Conservation (phyloP, 2,888 invertebrate genomes). For the Euspilapteryx auroguttella region DNA sequence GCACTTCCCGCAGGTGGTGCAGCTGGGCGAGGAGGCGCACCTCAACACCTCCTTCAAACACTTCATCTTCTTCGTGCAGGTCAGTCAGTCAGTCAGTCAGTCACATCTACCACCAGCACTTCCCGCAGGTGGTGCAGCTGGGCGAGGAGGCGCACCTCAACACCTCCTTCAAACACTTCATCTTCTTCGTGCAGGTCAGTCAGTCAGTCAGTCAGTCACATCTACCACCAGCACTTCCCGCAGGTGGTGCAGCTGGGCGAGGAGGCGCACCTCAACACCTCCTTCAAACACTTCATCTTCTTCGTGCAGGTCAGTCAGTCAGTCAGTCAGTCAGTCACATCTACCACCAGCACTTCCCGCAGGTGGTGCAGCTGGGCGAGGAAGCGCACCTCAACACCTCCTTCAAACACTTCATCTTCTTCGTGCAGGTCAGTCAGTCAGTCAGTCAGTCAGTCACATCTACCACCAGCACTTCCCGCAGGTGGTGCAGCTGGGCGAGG, state of each 20-base stretch:
- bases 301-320: conserved; percentile 84
- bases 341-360: conserved; percentile 98
- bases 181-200: conserved; percentile 88
- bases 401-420: conserved; percentile 99
- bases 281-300: conserved; percentile 99
- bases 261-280: conserved; percentile 98
- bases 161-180: conserved; percentile 99
- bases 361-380: conserved; percentile 62
- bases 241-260: conserved; percentile 97
- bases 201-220: no score
- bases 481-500: conserved; percentile 51
- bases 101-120: conserved; percentile 99
- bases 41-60: conserved; percentile 99
- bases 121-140: conserved; percentile 94
- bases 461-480: conserved; percentile 99
- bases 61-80: conserved; percentile 97
- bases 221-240: conserved; percentile 98
- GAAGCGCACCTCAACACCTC: conserved; percentile 80
- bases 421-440: conserved; percentile 81
- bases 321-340: no score
- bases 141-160: conserved; percentile 99
- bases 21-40: conserved; percentile 97
- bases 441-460: no score
- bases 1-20: conserved; percentile 97
- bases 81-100: no score